A percentile compares a stretch with the other conserved stretches of the same genome.
Evolutionary conservation across 2,888 invertebrate genomes (phyloP).

Genomic region (Rambutsinella grinnellia): DNA sequence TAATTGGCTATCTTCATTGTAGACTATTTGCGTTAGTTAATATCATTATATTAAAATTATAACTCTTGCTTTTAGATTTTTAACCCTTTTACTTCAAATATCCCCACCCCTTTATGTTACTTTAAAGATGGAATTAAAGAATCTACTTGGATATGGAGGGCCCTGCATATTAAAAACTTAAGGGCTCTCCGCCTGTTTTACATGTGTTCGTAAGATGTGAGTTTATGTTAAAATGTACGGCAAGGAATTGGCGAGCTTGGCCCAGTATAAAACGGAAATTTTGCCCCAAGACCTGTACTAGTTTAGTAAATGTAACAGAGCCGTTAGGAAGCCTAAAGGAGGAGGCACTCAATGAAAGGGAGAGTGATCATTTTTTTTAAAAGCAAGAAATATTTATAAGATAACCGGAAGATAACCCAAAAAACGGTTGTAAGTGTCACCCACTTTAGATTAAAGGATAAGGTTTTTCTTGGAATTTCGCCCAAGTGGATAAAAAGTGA

Average conservation of each 20-base stretch:
- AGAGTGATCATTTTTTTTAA: neutral
- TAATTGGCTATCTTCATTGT: too few relatives aligned
- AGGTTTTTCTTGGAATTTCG: too few relatives aligned
- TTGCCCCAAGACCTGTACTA: slow-evolving; percentile 31
- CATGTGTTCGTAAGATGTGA: neutral
- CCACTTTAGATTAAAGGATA: too few relatives aligned
- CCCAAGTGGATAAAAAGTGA: slow-evolving; percentile 7
- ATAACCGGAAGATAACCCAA: too few relatives aligned
- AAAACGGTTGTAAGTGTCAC: neutral
- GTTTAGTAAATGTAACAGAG: slow-evolving; percentile 38
- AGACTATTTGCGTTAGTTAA: too few relatives aligned
- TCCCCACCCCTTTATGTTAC: too few relatives aligned
- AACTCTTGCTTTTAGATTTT: neutral
- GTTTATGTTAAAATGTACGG: slow-evolving; percentile 17
- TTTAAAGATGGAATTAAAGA: too few relatives aligned
- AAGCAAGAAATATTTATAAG: too few relatives aligned
- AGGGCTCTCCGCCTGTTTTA: neutral
- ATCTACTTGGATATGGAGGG: too few relatives aligned
- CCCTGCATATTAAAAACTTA: neutral
- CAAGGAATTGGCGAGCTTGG: slow-evolving; percentile 18
- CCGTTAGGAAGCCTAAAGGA: slow-evolving; percentile 29
- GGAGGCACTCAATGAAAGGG: neutral
- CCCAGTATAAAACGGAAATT: slow-evolving; percentile 38
- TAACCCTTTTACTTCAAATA: too few relatives aligned
- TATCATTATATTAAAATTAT: too few relatives aligned